Evolutionary conservation across 2,888 invertebrate genomes (phyloP), one percentile per base, ranked within the genome.

Genomic region (Agrypnus murinus): DNA sequence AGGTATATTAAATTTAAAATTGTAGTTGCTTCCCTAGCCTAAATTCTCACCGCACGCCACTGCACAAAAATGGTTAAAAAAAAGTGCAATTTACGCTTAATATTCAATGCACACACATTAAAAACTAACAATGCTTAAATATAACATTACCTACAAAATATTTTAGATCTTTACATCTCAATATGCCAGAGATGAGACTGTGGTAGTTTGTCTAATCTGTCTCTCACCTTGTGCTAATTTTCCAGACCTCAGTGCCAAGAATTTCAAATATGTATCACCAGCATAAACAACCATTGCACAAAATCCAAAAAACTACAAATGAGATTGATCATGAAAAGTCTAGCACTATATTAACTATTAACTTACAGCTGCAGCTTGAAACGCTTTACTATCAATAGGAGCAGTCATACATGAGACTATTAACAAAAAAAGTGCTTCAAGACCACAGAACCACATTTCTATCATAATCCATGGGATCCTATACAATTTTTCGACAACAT

Each of bases 231-330:
- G 94, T 72, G 94, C 93, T 69, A 93, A 87, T 60, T 90, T 91
- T 17, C 94, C 95, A 43, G 86, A 86, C 74, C 88, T 88, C 48
- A 91, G 89, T 0, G 88, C 92, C 74, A 87, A 87, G 84, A 89
- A 95, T 85, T 96, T 96, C 40, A 95, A 82, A 85, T 90, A 95
- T 38, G 93, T 91, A 84, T 97, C 96, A 75, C 89, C 89, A 0
- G 89, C 93, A 86, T 96, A 97, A 34, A 89, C 90, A 19, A 91
- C 84, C 92, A 93, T 95, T 14, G 92, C 92, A 77, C 90, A 89
- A 86, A 93, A 96, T 15, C 95, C 96, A 86, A 96, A 96, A 86
- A 96, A 93, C 95, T 95, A 85, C 34, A 90, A 88, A n/a, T n/a
- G n/a, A n/a, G n/a, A n/a, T n/a, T n/a, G n/a, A n/a, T n/a, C n/a